These are phyloP conservation scores for Muscicapa comitata DNA, from an alignment of 2,797 vertebrate species.

Conservation along the genomic window DNA sequence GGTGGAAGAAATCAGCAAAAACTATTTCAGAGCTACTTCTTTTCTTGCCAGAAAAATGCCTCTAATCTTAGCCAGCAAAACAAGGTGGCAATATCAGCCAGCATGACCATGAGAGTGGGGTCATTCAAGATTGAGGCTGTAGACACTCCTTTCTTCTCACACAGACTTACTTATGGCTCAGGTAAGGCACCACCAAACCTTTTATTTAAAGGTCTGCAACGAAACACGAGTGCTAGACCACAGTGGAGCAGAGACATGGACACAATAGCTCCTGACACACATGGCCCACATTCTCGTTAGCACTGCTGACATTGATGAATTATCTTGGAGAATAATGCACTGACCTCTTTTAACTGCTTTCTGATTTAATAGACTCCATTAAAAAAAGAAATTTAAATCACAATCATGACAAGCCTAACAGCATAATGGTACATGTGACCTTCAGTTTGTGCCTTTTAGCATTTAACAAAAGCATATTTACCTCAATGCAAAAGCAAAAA, in stretches of 20 bases:
- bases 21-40: background rate
- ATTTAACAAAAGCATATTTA: conserved; percentile 35
- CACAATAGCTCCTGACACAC: background rate
- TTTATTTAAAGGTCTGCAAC: background rate
- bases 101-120: background rate
- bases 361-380: background rate
- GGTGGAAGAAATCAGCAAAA: background rate
- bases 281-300: background rate
- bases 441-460: conserved; percentile 11
- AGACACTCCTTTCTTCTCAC: background rate
- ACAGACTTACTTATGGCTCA: background rate
- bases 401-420: background rate
- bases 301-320: background rate
- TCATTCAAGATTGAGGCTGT: background rate
- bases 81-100: background rate
- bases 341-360: conserved; percentile 11
- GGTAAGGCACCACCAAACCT: background rate
- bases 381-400: background rate
- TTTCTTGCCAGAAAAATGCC: background rate
- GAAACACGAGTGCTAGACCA: background rate
- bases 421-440: background rate
- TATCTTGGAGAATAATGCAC: background rate
- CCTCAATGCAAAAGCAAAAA: background rate
- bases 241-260: background rate
- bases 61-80: background rate